phyloP scores from a whole-genome alignment of 2,888 invertebrate genomes.

The Orthonychiurus folsomi region DNA sequence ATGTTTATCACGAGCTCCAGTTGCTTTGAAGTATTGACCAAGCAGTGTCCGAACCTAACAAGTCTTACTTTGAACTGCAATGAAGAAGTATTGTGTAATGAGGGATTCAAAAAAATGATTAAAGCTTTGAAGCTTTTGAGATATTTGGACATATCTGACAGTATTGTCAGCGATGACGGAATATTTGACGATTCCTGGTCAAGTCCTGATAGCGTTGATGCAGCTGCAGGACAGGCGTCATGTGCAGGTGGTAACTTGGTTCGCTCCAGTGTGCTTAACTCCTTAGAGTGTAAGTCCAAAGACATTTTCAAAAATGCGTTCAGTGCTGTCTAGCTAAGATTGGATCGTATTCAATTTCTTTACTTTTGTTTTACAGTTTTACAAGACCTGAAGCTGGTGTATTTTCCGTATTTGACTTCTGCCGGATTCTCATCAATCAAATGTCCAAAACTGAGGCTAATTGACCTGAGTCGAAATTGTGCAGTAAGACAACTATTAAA shows the following conservation, averaged over 20 bases:
- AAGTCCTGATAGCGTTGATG: too few species aligned
- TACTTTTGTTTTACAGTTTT: not conserved
- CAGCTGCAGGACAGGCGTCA: too few species aligned
- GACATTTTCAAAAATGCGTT: too few species aligned
- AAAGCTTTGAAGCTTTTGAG: not conserved
- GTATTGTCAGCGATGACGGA: not conserved
- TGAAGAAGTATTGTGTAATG: not conserved
- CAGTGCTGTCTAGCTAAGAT: not conserved
- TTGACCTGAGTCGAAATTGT: not conserved
- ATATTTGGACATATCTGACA: not conserved
- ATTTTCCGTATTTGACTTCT: not conserved
- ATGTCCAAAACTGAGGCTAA: not conserved
- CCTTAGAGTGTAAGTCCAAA: not conserved
- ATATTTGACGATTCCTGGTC: too few species aligned
- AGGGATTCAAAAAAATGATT: not conserved
- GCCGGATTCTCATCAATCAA: not conserved
- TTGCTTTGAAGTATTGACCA: not conserved
- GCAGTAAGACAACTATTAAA: not conserved
- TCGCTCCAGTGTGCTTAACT: not conserved
- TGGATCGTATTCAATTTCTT: not conserved
- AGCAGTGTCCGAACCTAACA: not conserved
- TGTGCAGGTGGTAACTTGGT: not conserved
- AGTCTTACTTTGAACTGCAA: not conserved
- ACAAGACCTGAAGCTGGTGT: not conserved
- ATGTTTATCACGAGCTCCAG: not conserved